These are phyloP conservation scores for Dryomyza anilis DNA, from an alignment of 2,888 invertebrate species.

Conservation along the genomic window DNA sequence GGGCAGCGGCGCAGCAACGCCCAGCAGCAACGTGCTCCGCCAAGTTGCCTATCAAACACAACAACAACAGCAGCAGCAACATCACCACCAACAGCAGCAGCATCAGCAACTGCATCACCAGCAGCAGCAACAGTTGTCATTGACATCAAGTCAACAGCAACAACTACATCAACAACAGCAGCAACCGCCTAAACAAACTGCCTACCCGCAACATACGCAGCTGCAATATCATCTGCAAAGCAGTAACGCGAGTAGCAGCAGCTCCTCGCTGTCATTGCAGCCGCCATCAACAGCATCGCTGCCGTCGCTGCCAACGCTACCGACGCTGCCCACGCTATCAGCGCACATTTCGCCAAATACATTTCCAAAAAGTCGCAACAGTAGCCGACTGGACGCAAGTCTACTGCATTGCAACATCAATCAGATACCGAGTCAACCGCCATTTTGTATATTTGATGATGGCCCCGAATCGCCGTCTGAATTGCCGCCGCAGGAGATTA, in stretches of 20 bases:
- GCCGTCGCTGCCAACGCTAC: no score
- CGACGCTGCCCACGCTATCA: constrained; percentile 30
- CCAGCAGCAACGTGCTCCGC: constrained; percentile 41
- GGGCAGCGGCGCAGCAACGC: constrained; percentile 38
- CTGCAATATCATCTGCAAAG: constrained; percentile 36
- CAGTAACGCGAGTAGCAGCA: no score
- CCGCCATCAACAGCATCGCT: no score
- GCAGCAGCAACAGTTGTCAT: constrained; percentile 29
- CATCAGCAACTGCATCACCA: constrained; percentile 38
- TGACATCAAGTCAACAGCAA: constrained; percentile 23
- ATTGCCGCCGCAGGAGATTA: constrained; percentile 42
- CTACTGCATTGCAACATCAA: constrained; percentile 57
- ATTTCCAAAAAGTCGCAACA: constrained; percentile 50
- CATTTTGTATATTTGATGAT: constrained; percentile 60
- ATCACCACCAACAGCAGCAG: no score
- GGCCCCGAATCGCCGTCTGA: constrained; percentile 55
- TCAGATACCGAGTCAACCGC: constrained; percentile 59
- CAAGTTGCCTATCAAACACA: constrained; percentile 38
- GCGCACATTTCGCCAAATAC: constrained; percentile 36
- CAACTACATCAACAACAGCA: constrained; percentile 27
- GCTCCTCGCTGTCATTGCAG: no score
- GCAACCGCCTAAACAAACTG: constrained; percentile 28
- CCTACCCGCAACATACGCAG: constrained; percentile 32
- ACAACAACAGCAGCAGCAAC: constrained; percentile 38
- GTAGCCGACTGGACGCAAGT: constrained; percentile 53